phyloP scores from a whole-genome alignment of 1,140 invertebrate genomes.

The Brachionus koreanus region DNA sequence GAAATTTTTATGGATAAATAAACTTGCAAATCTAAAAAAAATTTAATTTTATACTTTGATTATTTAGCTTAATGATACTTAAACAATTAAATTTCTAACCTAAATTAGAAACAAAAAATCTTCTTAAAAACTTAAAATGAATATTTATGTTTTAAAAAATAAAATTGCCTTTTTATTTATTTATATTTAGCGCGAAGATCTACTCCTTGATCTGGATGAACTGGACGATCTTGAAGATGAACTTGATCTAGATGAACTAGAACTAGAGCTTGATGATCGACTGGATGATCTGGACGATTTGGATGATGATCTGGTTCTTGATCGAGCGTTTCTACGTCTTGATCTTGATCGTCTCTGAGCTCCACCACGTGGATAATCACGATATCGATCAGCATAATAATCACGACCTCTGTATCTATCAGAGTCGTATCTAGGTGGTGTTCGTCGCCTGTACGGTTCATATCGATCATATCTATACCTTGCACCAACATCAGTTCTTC shows the following conservation, averaged over 20 bases:
- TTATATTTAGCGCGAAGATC: neutral
- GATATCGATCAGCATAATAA: neutral
- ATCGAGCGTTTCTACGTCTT: neutral
- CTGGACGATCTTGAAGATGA: neutral
- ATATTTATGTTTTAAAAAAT: neutral
- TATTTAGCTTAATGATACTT: neutral
- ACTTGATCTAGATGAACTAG: neutral
- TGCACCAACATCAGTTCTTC: neutral
- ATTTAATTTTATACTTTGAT: neutral
- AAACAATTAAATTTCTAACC: neutral
- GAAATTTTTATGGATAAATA: too few relatives aligned
- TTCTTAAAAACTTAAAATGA: neutral
- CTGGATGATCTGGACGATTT: neutral
- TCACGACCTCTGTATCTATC: neutral
- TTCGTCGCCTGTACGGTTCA: neutral
- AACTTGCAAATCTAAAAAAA: neutral
- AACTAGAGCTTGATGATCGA: neutral
- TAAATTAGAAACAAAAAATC: neutral
- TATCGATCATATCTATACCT: neutral
- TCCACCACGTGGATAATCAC: neutral
- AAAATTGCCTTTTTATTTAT: neutral
- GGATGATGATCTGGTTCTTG: conserved; percentile 5
- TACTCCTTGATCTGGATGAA: neutral
- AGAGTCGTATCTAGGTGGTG: neutral
- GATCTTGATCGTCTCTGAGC: neutral